A percentile compares a stretch with the other conserved stretches of the same genome.
Evolutionary conservation across 2,888 invertebrate genomes (phyloP).

Genomic region (Himalopsyche anomala): DNA sequence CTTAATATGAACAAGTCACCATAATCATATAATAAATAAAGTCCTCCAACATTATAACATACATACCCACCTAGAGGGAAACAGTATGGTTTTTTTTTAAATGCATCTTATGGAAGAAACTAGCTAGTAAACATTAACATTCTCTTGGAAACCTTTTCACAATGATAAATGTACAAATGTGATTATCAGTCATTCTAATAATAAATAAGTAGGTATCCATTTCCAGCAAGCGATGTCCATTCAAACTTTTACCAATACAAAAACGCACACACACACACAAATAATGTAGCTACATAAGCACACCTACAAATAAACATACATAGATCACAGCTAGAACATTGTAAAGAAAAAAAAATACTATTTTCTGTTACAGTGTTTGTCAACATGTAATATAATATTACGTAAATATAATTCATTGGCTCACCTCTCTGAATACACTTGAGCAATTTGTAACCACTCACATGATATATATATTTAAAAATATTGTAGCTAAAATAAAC

Average conservation of each 20-base stretch:
- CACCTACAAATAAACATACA: background rate
- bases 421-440: no score
- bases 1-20: no score
- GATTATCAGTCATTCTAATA: slow-evolving; percentile 19
- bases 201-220: slow-evolving; percentile 12
- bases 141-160: background rate
- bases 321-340: background rate
- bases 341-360: slow-evolving; percentile 23
- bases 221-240: slow-evolving; percentile 29
- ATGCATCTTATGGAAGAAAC: no score
- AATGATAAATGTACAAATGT: slow-evolving; percentile 1
- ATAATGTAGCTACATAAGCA: no score
- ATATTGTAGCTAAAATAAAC: no score
- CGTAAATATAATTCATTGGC: no score
- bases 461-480: no score
- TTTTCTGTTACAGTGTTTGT: slow-evolving; percentile 5
- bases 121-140: background rate
- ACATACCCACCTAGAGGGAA: no score
- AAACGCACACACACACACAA: background rate
- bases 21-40: no score
- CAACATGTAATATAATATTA: background rate
- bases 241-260: slow-evolving; percentile 31
- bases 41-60: no score
- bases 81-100: no score
- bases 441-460: no score